Percentiles rank a stretch among this genome's conserved stretches.
phyloP scores from a whole-genome alignment of 2,113 vertebrate genomes.

The Odobenus rosmarus region DNA sequence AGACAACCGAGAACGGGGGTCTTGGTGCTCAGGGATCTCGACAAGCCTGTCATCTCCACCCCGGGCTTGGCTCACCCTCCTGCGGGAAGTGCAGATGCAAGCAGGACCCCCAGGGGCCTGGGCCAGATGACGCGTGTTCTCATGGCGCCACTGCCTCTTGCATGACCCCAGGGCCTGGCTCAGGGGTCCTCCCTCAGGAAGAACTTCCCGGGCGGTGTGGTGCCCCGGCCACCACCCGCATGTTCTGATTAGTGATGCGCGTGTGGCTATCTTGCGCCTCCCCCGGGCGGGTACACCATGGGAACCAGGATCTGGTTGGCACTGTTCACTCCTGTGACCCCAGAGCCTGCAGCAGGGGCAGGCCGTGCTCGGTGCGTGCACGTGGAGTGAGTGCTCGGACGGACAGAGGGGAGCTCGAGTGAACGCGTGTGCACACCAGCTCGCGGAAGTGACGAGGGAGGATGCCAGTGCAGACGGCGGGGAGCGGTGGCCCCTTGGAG shows the following conservation, averaged over 20 bases:
- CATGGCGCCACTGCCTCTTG: fast-evolving
- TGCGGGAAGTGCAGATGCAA: neutral
- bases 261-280: neutral
- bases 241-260: fast-evolving
- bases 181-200: neutral
- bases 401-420: fast-evolving
- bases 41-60: neutral
- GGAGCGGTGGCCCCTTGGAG: too few relatives aligned
- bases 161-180: neutral
- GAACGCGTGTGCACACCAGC: neutral
- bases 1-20: neutral
- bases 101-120: neutral
- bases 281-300: fast-evolving
- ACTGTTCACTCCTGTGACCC: neutral
- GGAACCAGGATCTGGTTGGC: too few relatives aligned
- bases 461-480: fast-evolving
- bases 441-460: neutral
- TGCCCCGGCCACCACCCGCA: fast-evolving
- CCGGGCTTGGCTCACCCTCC: neutral
- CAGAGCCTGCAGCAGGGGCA: fast-evolving
- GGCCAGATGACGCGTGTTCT: neutral
- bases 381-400: neutral
- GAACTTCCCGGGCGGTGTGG: neutral
- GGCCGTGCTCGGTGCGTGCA: fast-evolving
- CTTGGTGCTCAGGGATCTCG: neutral